Evolutionary conservation across 2,888 invertebrate genomes (phyloP).

Genomic region (Pseudanteris insignis): DNA sequence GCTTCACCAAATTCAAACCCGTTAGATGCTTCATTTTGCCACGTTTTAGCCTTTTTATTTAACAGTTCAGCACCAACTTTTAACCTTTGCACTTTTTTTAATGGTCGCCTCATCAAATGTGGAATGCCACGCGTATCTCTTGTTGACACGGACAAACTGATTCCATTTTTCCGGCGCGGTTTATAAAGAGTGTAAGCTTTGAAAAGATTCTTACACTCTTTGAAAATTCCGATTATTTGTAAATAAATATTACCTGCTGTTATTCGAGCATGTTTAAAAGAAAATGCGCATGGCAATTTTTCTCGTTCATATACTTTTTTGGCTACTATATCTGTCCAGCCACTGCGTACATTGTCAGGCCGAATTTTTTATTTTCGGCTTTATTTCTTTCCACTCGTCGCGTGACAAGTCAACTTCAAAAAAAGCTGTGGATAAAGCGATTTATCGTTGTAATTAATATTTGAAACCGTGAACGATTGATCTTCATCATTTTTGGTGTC

Average conservation of each 20-base stretch:
- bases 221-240: not conserved
- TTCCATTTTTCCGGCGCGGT: not conserved
- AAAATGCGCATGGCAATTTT: conserved; percentile 3
- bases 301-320: not conserved
- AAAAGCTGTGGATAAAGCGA: not conserved
- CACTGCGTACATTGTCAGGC: too few relatives aligned
- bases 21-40: not conserved
- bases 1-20: conserved; percentile 5
- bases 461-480: not conserved
- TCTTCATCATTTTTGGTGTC: not conserved
- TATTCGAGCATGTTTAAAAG: not conserved
- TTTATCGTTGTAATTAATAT: not conserved
- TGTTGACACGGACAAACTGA: not conserved
- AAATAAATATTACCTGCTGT: not conserved
- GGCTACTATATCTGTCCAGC: conserved; percentile 1
- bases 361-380: not conserved
- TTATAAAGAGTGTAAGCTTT: not conserved
- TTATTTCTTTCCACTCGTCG: not conserved
- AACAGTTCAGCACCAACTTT: conserved; percentile 1
- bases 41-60: not conserved
- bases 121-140: conserved; percentile 1
- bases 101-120: conserved; percentile 3
- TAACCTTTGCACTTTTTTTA: not conserved
- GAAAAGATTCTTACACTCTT: not conserved
- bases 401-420: conserved; percentile 1